These are phyloP conservation scores for Plodia interpunctella DNA, from an alignment of 1,140 invertebrate genomes.

Conservation along the genomic window DNA sequence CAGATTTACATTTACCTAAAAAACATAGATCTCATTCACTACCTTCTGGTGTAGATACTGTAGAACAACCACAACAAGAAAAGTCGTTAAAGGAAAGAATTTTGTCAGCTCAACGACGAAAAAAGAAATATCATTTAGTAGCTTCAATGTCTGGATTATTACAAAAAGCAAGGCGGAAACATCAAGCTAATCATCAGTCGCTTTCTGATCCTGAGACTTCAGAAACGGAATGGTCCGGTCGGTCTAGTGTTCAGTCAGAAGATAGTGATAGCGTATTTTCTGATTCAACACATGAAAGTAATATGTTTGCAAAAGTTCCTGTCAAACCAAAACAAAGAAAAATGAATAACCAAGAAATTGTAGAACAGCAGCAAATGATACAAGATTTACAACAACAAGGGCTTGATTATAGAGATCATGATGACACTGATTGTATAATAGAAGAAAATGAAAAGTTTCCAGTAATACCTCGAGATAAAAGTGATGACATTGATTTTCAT, in stretches of 20 bases:
- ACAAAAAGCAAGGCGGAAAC: slow-evolving; percentile 86
- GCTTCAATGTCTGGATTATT: slow-evolving; percentile 88
- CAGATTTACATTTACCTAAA: slow-evolving; percentile 87
- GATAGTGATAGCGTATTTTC: slow-evolving; percentile 85
- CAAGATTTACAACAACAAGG: slow-evolving; percentile 73
- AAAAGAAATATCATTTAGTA: slow-evolving; percentile 87
- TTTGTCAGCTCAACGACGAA: slow-evolving; percentile 77
- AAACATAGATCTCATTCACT: slow-evolving; percentile 88
- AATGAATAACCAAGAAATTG: slow-evolving; percentile 68
- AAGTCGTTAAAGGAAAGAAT: slow-evolving; percentile 70
- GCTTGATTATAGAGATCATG: slow-evolving; percentile 39
- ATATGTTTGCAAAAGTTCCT: slow-evolving; percentile 81
- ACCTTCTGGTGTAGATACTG: slow-evolving; percentile 82
- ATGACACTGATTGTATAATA: slow-evolving; percentile 44
- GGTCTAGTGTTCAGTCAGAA: slow-evolving; percentile 82
- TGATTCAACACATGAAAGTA: slow-evolving; percentile 79
- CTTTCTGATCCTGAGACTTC: slow-evolving; percentile 88
- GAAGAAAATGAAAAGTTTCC: slow-evolving; percentile 58
- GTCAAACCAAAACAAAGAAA: slow-evolving; percentile 76
- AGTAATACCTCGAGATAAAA: slow-evolving; percentile 59
- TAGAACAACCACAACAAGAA: slow-evolving; percentile 69
- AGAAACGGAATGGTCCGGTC: slow-evolving; percentile 85
- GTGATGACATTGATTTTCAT: slow-evolving; percentile 70
- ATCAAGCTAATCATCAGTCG: slow-evolving; percentile 78
- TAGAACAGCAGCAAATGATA: slow-evolving; percentile 72